Conservation (phyloP, 1,140 invertebrate genomes). For the Diachasmimorpha longicaudata region DNA sequence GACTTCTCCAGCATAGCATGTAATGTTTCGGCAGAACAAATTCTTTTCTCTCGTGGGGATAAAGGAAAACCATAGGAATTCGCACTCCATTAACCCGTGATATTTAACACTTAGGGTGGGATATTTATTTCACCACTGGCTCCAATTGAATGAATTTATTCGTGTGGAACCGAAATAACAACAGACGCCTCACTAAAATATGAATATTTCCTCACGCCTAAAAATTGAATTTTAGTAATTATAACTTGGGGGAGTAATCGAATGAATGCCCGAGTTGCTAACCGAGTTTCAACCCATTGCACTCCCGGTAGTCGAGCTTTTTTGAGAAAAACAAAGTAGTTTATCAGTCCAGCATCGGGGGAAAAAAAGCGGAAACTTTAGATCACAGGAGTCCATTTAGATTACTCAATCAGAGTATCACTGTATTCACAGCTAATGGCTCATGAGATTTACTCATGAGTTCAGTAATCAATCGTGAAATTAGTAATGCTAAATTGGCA, state of each 20-base stretch:
- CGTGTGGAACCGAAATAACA: no score
- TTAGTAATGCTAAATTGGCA: not conserved
- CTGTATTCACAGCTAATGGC: not conserved
- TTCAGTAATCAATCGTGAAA: not conserved
- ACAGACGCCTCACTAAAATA: no score
- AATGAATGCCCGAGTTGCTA: not conserved
- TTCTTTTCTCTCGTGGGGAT: no score
- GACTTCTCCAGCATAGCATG: no score
- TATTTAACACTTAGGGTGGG: no score
- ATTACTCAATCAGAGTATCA: not conserved
- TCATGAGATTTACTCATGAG: not conserved
- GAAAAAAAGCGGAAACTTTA: not conserved
- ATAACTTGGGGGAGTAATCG: not conserved
- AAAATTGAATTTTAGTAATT: not conserved
- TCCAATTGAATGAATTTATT: no score
- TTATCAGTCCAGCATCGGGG: not conserved
- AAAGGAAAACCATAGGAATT: no score
- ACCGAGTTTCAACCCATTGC: not conserved
- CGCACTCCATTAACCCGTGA: no score
- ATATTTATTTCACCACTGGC: no score
- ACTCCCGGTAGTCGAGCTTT: not conserved
- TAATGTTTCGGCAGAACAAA: no score
- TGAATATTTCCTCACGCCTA: not conserved
- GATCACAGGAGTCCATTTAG: not conserved
- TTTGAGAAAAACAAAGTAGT: slow-evolving; percentile 7